Evolutionary conservation across 2,797 vertebrate genomes (phyloP).

Genomic region (Urosaurus nigricauda): DNA sequence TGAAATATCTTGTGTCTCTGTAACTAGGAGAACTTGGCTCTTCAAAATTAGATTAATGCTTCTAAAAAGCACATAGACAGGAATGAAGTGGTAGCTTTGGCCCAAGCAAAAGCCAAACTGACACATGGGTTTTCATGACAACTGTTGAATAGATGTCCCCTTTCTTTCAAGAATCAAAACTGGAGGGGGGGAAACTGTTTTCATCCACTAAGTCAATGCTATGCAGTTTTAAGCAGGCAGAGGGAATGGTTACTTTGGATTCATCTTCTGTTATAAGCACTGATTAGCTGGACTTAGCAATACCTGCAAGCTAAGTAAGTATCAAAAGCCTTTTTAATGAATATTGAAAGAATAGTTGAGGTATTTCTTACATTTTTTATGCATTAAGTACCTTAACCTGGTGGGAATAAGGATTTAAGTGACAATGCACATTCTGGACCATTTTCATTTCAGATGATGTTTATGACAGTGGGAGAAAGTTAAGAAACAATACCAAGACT

Average conservation of each 20-base stretch:
- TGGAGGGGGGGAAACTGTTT: slow-evolving; percentile 1
- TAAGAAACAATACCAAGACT: neutral
- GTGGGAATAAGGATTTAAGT: neutral
- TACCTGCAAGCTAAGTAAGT: slow-evolving; percentile 22
- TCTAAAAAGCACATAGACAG: neutral
- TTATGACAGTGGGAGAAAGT: no score
- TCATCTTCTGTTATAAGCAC: neutral
- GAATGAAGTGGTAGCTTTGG: neutral
- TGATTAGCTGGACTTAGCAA: neutral
- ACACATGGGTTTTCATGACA: slow-evolving; percentile 8
- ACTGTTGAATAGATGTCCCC: neutral
- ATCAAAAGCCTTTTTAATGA: neutral
- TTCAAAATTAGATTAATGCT: neutral
- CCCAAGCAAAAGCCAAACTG: neutral
- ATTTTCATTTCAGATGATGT: neutral
- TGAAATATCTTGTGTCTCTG: neutral
- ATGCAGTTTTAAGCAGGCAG: neutral
- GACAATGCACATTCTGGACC: neutral
- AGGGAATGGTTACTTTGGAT: neutral
- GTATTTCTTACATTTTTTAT: neutral
- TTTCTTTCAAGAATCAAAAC: neutral
- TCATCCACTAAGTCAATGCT: neutral
- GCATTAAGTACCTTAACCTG: no score
- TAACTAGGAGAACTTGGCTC: neutral
- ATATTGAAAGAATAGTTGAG: neutral